phyloP scores from a whole-genome alignment of 1,140 invertebrate genomes.

The Diorhabda elongata region DNA sequence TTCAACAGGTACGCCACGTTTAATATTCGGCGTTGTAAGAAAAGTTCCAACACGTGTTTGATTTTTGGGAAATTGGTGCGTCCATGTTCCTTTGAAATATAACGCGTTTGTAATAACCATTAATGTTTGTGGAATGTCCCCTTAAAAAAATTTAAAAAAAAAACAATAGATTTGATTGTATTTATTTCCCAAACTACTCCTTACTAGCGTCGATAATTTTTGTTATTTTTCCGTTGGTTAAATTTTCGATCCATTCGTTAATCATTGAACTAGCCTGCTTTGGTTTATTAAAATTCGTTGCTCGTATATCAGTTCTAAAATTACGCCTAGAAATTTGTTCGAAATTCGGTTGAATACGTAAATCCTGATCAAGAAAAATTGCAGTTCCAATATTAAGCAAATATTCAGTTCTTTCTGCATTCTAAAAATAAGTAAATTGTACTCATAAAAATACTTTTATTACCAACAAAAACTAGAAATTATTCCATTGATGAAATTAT shows the following conservation, averaged over 20 bases:
- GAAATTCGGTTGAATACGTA: slow-evolving; percentile 56
- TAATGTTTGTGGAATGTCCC: slow-evolving; percentile 54
- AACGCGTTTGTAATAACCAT: slow-evolving; percentile 74
- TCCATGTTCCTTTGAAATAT: slow-evolving; percentile 78
- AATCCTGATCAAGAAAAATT: slow-evolving; percentile 58
- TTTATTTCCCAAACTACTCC: neutral
- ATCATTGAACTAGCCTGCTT: slow-evolving; percentile 54
- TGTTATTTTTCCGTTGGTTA: slow-evolving; percentile 67
- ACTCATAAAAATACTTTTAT: no score
- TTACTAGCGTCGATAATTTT: slow-evolving; percentile 57
- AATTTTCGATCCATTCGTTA: slow-evolving; percentile 67
- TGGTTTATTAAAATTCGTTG: slow-evolving; percentile 59
- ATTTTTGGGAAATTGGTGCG: slow-evolving; percentile 60
- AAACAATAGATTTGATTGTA: neutral
- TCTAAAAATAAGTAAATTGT: neutral
- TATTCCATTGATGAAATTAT: no score
- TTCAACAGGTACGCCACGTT: slow-evolving; percentile 45
- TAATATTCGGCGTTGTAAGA: slow-evolving; percentile 44
- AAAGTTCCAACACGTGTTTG: slow-evolving; percentile 55
- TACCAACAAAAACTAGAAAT: no score
- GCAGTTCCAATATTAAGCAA: slow-evolving; percentile 61
- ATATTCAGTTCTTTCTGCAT: slow-evolving; percentile 47
- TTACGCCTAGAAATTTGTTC: slow-evolving; percentile 49
- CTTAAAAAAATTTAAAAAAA: slow-evolving; percentile 43
- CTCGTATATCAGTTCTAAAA: slow-evolving; percentile 58